These are phyloP conservation scores for Rhinogobius similis DNA, from an alignment of 2,113 vertebrate species.

Conservation along the genomic window DNA sequence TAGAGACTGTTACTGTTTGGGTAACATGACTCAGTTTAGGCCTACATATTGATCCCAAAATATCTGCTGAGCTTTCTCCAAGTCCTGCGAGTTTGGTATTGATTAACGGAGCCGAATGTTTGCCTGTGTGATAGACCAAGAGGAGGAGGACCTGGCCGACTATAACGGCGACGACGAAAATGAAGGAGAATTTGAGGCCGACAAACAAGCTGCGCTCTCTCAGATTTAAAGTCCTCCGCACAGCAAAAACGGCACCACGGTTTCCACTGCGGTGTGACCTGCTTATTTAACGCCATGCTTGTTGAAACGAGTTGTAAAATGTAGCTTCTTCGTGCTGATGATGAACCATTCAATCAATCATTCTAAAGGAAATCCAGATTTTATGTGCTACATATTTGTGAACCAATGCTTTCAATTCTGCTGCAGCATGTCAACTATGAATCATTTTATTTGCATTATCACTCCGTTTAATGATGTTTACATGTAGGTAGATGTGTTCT, in stretches of 20 bases:
- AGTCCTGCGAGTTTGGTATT: too few relatives aligned
- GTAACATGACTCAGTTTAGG: too few relatives aligned
- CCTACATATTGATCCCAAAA: too few relatives aligned
- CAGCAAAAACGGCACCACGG: not conserved
- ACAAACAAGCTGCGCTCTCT: constrained; percentile 88
- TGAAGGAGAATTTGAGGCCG: constrained; percentile 88
- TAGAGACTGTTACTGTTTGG: too few relatives aligned
- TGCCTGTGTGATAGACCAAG: constrained; percentile 49
- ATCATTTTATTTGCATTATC: not conserved
- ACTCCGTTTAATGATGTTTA: constrained; percentile 4
- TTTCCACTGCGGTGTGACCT: not conserved
- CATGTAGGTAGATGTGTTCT: not conserved
- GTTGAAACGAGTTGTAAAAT: not conserved
- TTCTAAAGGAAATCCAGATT: not conserved
- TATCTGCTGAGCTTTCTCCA: too few relatives aligned
- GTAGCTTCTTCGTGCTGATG: not conserved
- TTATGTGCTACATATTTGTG: not conserved
- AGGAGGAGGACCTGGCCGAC: constrained; percentile 75
- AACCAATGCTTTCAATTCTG: not conserved
- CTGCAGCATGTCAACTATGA: not conserved
- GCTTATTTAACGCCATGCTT: not conserved
- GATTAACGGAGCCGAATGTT: too few relatives aligned
- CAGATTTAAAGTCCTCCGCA: constrained; percentile 64
- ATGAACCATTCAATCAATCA: not conserved
- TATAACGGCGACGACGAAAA: constrained; percentile 88